These are phyloP conservation scores for Pheucticus melanocephalus DNA, from an alignment of 2,113 vertebrate species.

Conservation along the genomic window DNA sequence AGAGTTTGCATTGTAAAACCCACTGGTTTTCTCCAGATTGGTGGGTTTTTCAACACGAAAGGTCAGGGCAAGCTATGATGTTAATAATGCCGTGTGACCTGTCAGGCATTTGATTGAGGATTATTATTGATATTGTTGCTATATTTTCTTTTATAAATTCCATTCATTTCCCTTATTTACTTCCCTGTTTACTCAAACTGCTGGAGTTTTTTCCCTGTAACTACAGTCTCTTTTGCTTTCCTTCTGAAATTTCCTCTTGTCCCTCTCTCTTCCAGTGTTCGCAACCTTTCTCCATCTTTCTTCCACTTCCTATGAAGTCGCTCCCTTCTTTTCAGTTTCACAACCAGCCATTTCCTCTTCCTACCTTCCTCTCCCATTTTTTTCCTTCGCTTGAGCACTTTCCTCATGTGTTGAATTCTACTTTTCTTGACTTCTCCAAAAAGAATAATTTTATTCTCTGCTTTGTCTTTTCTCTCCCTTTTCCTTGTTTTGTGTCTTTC, in stretches of 20 bases:
- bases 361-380: neutral
- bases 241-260: neutral
- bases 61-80: neutral
- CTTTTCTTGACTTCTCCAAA: neutral
- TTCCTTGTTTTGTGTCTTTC: neutral
- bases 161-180: neutral
- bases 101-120: neutral
- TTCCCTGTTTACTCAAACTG: neutral
- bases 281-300: neutral
- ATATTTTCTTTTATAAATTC: neutral
- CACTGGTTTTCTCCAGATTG: neutral
- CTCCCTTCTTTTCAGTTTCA: neutral
- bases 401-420: neutral
- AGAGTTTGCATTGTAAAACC: neutral
- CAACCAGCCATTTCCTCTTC: neutral
- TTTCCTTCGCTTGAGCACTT: neutral
- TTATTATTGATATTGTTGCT: neutral
- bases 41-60: neutral
- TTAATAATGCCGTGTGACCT: neutral
- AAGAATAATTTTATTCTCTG: neutral
- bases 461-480: neutral
- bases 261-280: neutral
- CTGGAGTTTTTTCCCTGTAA: neutral
- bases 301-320: neutral
- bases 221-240: neutral